Conservation (phyloP, 2,113 vertebrate species). For the Upupa epops region DNA sequence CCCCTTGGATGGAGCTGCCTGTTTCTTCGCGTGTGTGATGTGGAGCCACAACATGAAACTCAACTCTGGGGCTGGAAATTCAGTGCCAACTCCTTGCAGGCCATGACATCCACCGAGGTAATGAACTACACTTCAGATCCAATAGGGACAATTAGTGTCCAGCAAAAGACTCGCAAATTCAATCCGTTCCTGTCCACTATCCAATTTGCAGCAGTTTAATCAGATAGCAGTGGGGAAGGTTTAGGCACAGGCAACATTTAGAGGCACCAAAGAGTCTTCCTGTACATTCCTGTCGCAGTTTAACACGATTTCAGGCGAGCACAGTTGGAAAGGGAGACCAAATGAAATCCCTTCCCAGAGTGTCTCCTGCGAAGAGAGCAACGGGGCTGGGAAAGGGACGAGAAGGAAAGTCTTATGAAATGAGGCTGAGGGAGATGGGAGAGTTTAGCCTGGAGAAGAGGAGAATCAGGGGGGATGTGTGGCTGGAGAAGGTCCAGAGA, state of each 20-base stretch:
- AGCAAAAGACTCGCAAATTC: not conserved
- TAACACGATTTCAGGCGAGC: not conserved
- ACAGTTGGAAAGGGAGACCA: not conserved
- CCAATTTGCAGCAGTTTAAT: not conserved
- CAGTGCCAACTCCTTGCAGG: not conserved
- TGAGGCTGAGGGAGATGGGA: no score
- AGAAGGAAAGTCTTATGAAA: no score
- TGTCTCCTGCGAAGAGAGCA: no score
- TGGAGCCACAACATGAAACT: not conserved
- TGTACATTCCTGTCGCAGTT: not conserved
- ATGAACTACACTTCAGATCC: not conserved
- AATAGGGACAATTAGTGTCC: not conserved
- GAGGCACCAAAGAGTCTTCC: not conserved
- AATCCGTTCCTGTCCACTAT: not conserved
- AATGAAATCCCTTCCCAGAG: slow-evolving; percentile 6
- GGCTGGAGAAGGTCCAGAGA: no score
- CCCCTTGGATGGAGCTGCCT: no score
- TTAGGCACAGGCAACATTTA: not conserved
- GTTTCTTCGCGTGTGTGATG: not conserved
- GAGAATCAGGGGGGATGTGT: no score
- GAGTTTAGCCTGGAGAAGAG: no score
- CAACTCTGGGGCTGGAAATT: not conserved
- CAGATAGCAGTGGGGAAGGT: not conserved
- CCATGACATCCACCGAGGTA: not conserved
- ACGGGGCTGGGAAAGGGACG: no score